phyloP scores from a whole-genome alignment of 2,797 vertebrate genomes.

The Sebastes umbrosus region DNA sequence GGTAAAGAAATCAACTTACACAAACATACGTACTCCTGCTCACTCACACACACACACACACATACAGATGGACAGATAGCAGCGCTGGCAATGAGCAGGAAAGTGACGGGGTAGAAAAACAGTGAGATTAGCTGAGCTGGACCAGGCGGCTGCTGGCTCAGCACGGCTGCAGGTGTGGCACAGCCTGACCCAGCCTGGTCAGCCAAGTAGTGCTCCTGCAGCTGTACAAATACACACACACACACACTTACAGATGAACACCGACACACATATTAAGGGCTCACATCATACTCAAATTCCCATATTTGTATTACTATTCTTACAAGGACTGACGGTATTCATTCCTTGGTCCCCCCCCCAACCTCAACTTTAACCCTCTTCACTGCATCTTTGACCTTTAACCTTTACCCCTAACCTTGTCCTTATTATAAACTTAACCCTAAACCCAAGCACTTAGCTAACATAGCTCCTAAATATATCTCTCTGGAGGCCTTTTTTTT shows the following conservation, averaged over 20 bases:
- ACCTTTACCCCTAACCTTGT: constrained; percentile 32
- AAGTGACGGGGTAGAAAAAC: constrained; percentile 69
- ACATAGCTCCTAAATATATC: constrained; percentile 23
- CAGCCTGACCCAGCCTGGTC: constrained; percentile 58
- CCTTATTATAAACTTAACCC: constrained; percentile 49
- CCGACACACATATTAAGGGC: background rate
- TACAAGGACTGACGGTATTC: constrained; percentile 8
- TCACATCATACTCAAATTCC: background rate
- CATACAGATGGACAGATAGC: constrained; percentile 50
- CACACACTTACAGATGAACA: background rate
- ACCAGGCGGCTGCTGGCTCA: constrained; percentile 70
- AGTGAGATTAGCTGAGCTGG: constrained; percentile 69
- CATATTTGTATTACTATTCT: background rate
- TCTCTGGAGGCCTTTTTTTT: background rate
- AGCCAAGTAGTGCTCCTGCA: constrained; percentile 63
- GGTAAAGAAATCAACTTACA: background rate
- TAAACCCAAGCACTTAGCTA: background rate
- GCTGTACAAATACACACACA: constrained; percentile 80
- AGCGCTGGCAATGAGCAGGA: constrained; percentile 43
- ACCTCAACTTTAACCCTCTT: constrained; percentile 15
- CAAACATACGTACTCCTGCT: background rate
- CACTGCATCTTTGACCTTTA: constrained; percentile 39
- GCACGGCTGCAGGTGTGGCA: constrained; percentile 81
- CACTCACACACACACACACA: background rate
- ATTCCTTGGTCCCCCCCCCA: background rate